Evolutionary conservation across 92 coral and sea anemone genomes (phyloP), one percentile per base, ranked within the genome.

Genomic region (Plumapathes pennacea): DNA sequence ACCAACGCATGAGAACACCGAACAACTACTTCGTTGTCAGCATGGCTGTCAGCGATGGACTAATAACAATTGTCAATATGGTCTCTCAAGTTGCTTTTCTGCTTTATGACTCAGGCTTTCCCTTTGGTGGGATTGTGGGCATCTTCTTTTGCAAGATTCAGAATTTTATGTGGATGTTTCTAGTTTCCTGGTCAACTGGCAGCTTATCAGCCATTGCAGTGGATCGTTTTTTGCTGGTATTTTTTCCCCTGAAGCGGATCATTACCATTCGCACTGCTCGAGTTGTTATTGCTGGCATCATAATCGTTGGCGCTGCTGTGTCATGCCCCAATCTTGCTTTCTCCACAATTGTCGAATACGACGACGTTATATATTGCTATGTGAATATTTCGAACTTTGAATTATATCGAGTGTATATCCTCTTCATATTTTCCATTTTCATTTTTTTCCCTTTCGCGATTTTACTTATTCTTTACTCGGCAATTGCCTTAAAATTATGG

Each of bases 1-100:
- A 64, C 60, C 71, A 64, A 29, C 71, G 50, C 49, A 64, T 64
- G 71, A 64, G 33, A 32, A 64, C 71, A 36, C 71, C 71, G 14
- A 64, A 64, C 47, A 64, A 64, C 46, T 50, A 42, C 59, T 64
- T 64, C 22, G 71, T 64, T 10, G 71, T 64, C 18, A 64, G 38
- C 22, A 64, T 60, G 9, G 71, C 71, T 28, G 71, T 38, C 13
- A 60, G 58, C 29, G 71, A 64, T 50, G 50, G 48, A 34, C 60
- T 64, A 19, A 49, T 64, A 57, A 64, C 71, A 0, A 48, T 64
- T 19, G 48, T 49, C 48, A 64, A 60, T 64, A 22, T 48, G 11
- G 26, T 49, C 34, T 57, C 48, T 15, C 58, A 57, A 17, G 46
- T 64, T 22, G 39, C 50, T 21, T 36, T 60, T 28, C 31, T 64